Evolutionary conservation across 2,888 invertebrate species (phyloP).

Genomic region (Andrena flavipes): DNA sequence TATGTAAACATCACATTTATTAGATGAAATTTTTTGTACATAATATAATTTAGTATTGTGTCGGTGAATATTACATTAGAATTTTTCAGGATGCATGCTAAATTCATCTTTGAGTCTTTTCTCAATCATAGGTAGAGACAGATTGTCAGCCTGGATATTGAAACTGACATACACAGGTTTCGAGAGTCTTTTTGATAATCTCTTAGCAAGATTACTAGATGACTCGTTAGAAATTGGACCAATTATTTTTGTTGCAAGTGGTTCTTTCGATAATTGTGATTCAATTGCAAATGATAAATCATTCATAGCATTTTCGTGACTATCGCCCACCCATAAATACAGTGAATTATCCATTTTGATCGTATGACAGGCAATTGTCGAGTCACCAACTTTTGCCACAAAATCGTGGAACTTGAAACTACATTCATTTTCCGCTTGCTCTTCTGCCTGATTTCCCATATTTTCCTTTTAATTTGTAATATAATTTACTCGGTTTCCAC

Average conservation of each 20-base stretch:
- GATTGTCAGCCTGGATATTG: conserved; percentile 79
- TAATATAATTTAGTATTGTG: not conserved
- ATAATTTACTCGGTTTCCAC: not conserved
- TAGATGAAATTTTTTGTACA: not conserved
- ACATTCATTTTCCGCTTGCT: conserved; percentile 23
- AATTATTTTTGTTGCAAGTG: conserved; percentile 81
- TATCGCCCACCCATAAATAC: conserved; percentile 83
- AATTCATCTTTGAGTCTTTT: conserved; percentile 81
- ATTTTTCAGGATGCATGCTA: conserved; percentile 73
- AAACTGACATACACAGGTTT: conserved; percentile 84
- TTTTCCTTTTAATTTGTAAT: not conserved
- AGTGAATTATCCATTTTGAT: conserved; percentile 82
- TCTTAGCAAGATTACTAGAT: conserved; percentile 81
- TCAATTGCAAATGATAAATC: conserved; percentile 81
- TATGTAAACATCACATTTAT: not conserved
- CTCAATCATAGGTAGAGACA: conserved; percentile 77
- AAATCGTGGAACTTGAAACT: conserved; percentile 80
- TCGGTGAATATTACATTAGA: conserved; percentile 51
- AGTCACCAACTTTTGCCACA: conserved; percentile 72
- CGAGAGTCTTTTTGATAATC: conserved; percentile 80
- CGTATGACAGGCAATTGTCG: conserved; percentile 77
- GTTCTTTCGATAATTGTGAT: conserved; percentile 75
- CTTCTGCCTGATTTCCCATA: conserved; percentile 28
- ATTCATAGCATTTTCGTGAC: conserved; percentile 74
- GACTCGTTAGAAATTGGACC: conserved; percentile 77